Evolutionary conservation across 2,888 invertebrate genomes (phyloP).

Genomic region (Eugnorisma glareosa): DNA sequence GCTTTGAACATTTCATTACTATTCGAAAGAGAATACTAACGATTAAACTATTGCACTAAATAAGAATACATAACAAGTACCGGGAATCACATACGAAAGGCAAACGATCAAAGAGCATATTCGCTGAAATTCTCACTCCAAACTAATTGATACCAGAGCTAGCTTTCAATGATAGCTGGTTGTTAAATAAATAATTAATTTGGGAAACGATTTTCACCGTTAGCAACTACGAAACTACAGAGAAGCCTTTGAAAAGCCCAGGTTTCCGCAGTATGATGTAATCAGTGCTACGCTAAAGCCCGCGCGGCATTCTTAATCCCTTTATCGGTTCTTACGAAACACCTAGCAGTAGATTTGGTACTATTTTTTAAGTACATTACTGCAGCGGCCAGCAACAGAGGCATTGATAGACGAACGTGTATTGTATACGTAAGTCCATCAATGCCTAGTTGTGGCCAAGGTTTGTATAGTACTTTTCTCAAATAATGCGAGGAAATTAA

Average conservation of each 20-base stretch:
- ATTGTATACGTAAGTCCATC: too few species aligned
- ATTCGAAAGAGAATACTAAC: not conserved
- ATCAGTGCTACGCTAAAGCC: constrained; percentile 18
- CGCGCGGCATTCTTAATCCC: constrained; percentile 17
- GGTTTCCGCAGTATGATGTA: constrained; percentile 54
- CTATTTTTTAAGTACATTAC: too few species aligned
- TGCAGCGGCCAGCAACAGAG: too few species aligned
- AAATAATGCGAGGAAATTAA: too few species aligned
- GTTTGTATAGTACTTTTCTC: too few species aligned
- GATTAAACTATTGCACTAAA: constrained; percentile 1
- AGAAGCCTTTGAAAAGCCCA: constrained; percentile 31
- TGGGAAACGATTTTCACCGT: not conserved
- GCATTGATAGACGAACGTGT: too few species aligned
- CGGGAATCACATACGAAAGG: constrained; percentile 3
- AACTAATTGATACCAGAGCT: constrained; percentile 3
- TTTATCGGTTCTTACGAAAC: constrained; percentile 9
- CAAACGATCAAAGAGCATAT: not conserved
- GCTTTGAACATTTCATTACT: not conserved
- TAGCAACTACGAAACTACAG: not conserved
- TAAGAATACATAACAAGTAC: not conserved
- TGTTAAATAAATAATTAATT: constrained; percentile 12
- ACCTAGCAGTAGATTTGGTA: not conserved
- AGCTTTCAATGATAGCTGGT: not conserved
- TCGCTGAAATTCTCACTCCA: not conserved
- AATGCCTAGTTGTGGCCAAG: too few species aligned